Evolutionary conservation across 2,797 vertebrate genomes (phyloP).

Genomic region (Rhinatrema bivittatum): DNA sequence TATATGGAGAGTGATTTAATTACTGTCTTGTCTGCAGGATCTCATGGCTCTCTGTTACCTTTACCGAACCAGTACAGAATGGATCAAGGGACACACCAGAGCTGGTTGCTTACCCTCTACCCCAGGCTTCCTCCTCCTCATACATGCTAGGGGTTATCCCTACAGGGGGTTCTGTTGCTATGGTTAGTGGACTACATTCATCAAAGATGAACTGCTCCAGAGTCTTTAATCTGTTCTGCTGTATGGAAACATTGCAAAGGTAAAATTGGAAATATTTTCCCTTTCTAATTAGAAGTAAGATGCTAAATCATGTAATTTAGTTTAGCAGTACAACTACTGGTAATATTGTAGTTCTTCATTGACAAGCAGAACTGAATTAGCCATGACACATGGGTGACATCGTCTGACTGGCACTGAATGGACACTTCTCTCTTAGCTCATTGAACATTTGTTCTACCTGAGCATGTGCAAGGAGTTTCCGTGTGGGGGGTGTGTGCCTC

Average conservation of each 20-base stretch:
- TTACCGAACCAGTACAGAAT: slow-evolving; percentile 86
- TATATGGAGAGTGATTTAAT: too few relatives aligned
- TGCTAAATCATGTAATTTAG: too few relatives aligned
- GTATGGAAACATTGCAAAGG: slow-evolving; percentile 97
- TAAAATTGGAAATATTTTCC: slow-evolving; percentile 43
- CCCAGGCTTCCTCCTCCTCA: slow-evolving; percentile 72
- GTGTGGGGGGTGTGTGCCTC: too few relatives aligned
- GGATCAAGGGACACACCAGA: slow-evolving; percentile 80
- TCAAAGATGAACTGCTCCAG: slow-evolving; percentile 94
- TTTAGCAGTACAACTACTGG: too few relatives aligned
- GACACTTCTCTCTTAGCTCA: too few relatives aligned
- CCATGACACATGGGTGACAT: too few relatives aligned
- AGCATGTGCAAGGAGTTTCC: too few relatives aligned
- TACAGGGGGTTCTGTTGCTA: slow-evolving; percentile 83
- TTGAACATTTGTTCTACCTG: too few relatives aligned
- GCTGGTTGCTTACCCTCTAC: slow-evolving; percentile 84
- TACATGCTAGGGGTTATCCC: slow-evolving; percentile 74
- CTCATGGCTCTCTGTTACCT: slow-evolving; percentile 83
- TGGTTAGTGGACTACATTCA: slow-evolving; percentile 91
- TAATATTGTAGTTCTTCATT: too few relatives aligned
- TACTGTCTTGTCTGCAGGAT: slow-evolving; percentile 67
- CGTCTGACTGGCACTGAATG: too few relatives aligned
- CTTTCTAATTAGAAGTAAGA: not conserved
- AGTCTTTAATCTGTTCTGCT: slow-evolving; percentile 96
- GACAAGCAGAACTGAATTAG: too few relatives aligned